Evolutionary conservation across 2,888 invertebrate species (phyloP), one percentile per base, ranked within the genome.

Genomic region (Erebia ligea): DNA sequence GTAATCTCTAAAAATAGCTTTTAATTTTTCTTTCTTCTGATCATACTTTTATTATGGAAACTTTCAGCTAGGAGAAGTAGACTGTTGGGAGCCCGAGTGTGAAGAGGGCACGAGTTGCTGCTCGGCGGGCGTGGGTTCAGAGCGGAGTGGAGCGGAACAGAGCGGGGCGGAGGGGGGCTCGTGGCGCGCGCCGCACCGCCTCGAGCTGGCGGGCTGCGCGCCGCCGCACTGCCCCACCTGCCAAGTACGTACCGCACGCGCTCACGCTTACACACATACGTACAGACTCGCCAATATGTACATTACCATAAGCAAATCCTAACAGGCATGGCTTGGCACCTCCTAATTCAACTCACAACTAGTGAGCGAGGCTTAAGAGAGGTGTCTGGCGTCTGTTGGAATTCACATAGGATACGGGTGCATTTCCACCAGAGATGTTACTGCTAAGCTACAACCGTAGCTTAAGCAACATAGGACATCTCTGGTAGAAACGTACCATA

Each of bases 31-130:
- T 25, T 25, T 4, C 3, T 25, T 25, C 25, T 4, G 3, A 25
- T 34, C 34, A 52, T n/a, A 52, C 10, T 52, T n/a, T 52, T 56
- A 11, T 61, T 21, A 6, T 56, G 17, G 8, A 17, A 48, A 66
- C 19, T 82, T 90, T 70, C 88, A 97, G 96, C 94, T 96, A 82
- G 98, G 98, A 66, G 97, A 98, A 91, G 95, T 97, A 79, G 98
- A 98, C 94, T 98, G 98, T 86, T 97, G 97, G 97, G 96, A 96
- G 82, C 94, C 97, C 87, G 96, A 96, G 86, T 98, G 98, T 88
- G 97, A 97, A 95, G 91, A 97, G 96, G 88, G 87, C 71, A 87
- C 83, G 68, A 87, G 96, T 95, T 94, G 95, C 95, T 86, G 97
- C 96, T 84, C 96, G 95, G 95, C 66, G 68, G 86, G 95, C 95